Evolutionary conservation across 2,888 invertebrate genomes (phyloP), one percentile per base, ranked within the genome.

Genomic region (Diplolepis rosae): DNA sequence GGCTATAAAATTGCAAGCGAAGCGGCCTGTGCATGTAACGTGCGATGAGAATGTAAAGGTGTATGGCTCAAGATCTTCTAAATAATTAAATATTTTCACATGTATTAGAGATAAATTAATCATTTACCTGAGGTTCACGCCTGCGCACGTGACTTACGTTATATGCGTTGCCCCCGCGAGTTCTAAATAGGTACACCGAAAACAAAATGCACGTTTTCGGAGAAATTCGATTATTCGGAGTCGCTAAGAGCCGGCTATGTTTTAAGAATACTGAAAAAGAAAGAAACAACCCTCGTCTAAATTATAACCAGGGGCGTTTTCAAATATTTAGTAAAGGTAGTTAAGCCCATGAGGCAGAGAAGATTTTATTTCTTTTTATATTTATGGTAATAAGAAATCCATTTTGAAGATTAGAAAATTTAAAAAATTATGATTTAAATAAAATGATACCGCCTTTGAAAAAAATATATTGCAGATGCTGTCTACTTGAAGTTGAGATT

Each of bases 191-290:
- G 39, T 61, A 61, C 27, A 39, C 61, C 24, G 39, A 61, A 61
- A 61, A 61, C 39, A 24, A 24, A 61, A 61, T 61, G 61, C 61
- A 61, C 61, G 39, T 39, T 61, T 61, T 61, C 61, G 61, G 39
- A 24, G 39, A 61, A 61, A 61, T 61, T 61, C 39, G 61, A 61
- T 61, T 61, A 61, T 61, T 35, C 9, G 13, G 9, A 24, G 24
- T 35, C 13, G 61, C 13, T 13, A 39, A 24, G 39, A 39, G 7
- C 22, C 24, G 35, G 18, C 45, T 48, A n/a, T 24, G 56, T 39
- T 61, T 35, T 7, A 32, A 39, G 30, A 61, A n/a, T 24, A 39
- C 27, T 39, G n/a, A 61, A 61, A 61, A 61, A 39, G 35, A 32
- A 56, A 56, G 32, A 39, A 61, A 61, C 24, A 39, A 61, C 61